Conservation (phyloP, 1,140 invertebrate genomes). For the Metopolophium dirhodum region DNA sequence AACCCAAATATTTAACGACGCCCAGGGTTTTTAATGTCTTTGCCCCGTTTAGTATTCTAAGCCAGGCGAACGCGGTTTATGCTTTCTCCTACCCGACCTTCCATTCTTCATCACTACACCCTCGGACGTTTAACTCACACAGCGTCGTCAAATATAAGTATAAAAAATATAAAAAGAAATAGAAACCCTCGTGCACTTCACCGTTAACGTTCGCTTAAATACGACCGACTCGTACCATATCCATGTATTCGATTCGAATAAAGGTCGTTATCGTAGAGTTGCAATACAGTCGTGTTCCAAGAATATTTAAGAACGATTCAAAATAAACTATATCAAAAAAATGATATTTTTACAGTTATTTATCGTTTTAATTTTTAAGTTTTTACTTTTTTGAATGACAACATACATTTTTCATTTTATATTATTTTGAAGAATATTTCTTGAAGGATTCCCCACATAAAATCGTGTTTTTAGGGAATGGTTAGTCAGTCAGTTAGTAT, state of each 20-base stretch:
- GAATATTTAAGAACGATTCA: neutral
- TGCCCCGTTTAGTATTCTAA: conserved; percentile 4
- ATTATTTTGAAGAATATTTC: neutral
- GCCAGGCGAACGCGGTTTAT: neutral
- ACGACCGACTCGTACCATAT: neutral
- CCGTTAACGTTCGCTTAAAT: neutral
- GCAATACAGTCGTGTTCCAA: neutral
- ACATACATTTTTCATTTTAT: neutral
- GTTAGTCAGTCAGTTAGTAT: neutral
- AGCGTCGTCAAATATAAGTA: neutral
- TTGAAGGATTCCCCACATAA: neutral
- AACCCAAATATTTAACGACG: conserved; percentile 23
- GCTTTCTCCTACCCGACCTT: neutral
- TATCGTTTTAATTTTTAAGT: neutral
- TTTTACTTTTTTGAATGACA: neutral
- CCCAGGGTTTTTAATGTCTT: conserved; percentile 4
- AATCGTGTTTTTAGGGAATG: neutral
- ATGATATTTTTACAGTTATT: neutral
- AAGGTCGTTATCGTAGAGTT: neutral
- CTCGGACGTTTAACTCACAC: neutral
- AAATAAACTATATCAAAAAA: neutral
- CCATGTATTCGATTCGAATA: neutral
- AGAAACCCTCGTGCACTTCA: neutral
- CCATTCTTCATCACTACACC: neutral
- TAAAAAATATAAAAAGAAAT: neutral